phyloP scores from a whole-genome alignment of 1,140 invertebrate genomes.

The Araneus ventricosus region DNA sequence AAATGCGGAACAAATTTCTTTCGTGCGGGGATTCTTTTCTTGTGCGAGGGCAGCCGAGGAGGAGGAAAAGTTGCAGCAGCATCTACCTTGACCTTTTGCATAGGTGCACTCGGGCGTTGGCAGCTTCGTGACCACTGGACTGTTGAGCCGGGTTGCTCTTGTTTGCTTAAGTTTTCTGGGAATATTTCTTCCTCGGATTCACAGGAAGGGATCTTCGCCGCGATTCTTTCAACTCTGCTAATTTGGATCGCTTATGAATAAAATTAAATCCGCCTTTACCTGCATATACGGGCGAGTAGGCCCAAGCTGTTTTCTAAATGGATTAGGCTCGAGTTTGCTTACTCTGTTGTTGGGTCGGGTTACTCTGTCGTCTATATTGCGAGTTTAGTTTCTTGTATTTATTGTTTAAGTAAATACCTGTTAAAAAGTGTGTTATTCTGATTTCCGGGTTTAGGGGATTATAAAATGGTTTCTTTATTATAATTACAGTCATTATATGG shows the following conservation, averaged over 20 bases:
- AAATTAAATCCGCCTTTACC: neutral
- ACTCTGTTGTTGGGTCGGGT: no score
- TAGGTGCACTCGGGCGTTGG: constrained; percentile 22
- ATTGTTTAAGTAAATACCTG: neutral
- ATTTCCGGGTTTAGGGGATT: neutral
- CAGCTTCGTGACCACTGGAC: constrained; percentile 41
- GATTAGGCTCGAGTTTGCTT: neutral
- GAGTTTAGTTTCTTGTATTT: neutral
- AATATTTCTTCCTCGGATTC: neutral
- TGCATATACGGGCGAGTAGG: neutral
- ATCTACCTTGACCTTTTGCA: neutral
- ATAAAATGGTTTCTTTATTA: neutral
- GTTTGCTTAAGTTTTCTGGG: neutral
- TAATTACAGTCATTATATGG: no score
- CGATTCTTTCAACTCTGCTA: neutral
- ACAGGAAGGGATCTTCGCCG: neutral
- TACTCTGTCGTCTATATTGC: neutral
- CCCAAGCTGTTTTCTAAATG: neutral
- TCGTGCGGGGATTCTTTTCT: constrained; percentile 3
- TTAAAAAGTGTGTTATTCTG: neutral
- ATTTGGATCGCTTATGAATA: neutral
- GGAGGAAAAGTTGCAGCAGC: neutral
- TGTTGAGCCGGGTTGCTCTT: neutral
- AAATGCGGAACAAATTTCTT: constrained; percentile 30
- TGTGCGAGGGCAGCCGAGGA: neutral